Base-by-base conservation (phyloP, 30 jellyfish, hydroid and myxozoan genomes). In the Mastigias papua region DNA sequence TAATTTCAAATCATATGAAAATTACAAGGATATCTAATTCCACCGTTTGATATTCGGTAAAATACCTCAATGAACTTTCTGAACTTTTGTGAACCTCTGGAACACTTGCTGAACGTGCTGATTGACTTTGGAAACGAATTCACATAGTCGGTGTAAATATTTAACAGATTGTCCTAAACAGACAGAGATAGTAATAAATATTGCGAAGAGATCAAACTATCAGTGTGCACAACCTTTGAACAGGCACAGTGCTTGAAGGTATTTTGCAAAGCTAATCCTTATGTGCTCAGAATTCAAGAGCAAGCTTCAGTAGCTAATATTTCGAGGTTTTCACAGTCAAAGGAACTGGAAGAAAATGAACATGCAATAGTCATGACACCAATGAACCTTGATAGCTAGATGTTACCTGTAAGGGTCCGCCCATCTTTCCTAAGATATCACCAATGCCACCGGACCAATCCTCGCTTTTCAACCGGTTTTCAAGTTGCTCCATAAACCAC, bases 61-160 rank as follows among this genome's bases (percentile, higher is more conserved):
- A 81, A 42, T 69, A 93, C 98, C 94, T 89, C 95, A 27, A 94
- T 75, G 78, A 94, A 94, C 65, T 85, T 94, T 48, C 97, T 86
- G 75, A 94, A 94, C 69, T 94, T 94, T 62, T 85, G 95, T 13
- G 98, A 94, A 26, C 93, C 70, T 84, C 98, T 88, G 42, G 98
- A 66, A 89, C 97, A 94, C 34, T 84, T 83, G 82, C 98, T 88
- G 73, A 94, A 80, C 8, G 97, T 89, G 80, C 98, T 94, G 46
- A 94, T 89, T 19, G 98, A 84, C 84, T 94, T 94, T 54, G 98
- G 98, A 74, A 94, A 94, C 49, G 97, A 82, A 75, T 94, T 88
- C 32, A 94, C 98, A 48, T 94, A 94, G 68, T 77, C 93, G 1
- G 97, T 94, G 74, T 94, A 94, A 17, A 94, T 69, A 37, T 94